Base-by-base conservation (phyloP, 2,797 vertebrate species). In the Syndactyla subalaris region DNA sequence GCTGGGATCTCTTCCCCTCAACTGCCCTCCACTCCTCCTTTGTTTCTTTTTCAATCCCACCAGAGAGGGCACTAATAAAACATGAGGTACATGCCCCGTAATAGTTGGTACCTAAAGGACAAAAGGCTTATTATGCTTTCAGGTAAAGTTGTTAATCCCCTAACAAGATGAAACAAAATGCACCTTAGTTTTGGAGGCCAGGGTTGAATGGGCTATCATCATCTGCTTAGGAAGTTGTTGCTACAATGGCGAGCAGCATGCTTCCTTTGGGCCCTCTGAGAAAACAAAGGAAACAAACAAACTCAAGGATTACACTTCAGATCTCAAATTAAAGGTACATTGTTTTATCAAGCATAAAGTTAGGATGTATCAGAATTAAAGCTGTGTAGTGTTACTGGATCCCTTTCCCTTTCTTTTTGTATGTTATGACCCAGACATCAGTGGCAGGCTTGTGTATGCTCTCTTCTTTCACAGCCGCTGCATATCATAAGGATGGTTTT, bases 91-190 rank as follows among this genome's bases (percentile, higher is more conserved):
- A 84, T 82, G 89, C 7, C 51, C 66, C 46, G 48, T 38, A 70
- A 51, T 70, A 78, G 70, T 14, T 9, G 5, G 22, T 93, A 93
- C 73, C 79, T 51, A 68, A 83, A 90, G 76, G 70, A 92, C 89
- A 92, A 97, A 94, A 90, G 79, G 85, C 29, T 94, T 95, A 91
- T 93, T 88, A 89, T 2, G 3, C 79, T 81, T 92, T 55, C 80
- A 88, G 88, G 77, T 93, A 4, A 88, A 94, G 89, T 82, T 96
- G 86, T 88, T 95, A 96, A 93, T 93, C 59, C 83, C 57, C 66
- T 87, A 94, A 93, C 62, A 95, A 89, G 76, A 76, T 49, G 63
- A 79, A 94, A 38, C 65, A 85, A 87, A 51, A 46, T 66, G 88
- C 61, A 71, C 32, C 2, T 0, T 8, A 68, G 54, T 29, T 75